A percentile compares a stretch with the other conserved stretches of the same genome.
Evolutionary conservation across 2,113 vertebrate genomes (phyloP).

Genomic region (Urocolius indicus): DNA sequence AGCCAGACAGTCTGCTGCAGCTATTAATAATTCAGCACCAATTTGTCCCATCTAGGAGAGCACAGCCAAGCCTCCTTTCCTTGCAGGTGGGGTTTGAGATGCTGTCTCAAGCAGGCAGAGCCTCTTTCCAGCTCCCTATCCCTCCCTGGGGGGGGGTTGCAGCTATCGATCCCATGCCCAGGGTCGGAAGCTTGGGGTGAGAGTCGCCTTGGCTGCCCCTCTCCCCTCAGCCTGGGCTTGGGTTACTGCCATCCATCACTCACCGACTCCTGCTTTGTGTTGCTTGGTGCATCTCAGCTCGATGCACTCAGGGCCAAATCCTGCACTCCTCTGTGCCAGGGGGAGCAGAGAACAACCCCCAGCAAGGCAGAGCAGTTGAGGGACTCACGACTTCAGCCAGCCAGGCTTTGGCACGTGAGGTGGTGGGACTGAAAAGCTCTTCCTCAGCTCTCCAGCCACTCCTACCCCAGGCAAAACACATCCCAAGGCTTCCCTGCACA

Average conservation of each 20-base stretch:
- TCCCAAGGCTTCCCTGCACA: not conserved
- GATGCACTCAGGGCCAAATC: not conserved
- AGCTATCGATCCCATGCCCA: not conserved
- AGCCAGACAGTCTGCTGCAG: conserved; percentile 69
- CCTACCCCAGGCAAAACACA: not conserved
- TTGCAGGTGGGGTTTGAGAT: not conserved
- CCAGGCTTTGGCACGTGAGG: not conserved
- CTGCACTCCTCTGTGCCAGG: not conserved
- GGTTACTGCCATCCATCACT: not conserved
- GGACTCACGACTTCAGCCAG: not conserved
- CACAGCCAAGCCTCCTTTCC: not conserved
- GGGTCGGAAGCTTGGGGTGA: not conserved
- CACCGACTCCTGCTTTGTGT: not conserved
- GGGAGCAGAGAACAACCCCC: not conserved
- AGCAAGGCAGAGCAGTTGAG: not conserved
- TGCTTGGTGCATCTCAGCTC: not conserved
- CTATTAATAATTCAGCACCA: conserved; percentile 76
- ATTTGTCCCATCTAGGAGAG: conserved; percentile 62
- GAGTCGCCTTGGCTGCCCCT: not conserved
- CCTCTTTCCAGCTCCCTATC: not conserved
- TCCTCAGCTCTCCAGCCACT: not conserved
- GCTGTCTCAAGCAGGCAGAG: not conserved
- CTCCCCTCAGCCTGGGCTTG: not conserved
- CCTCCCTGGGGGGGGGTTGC: not conserved
- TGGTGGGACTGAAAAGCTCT: not conserved